Percentiles rank a stretch among this genome's conserved stretches.
phyloP scores from a whole-genome alignment of 2,888 invertebrate species.

The Andrena hattorfiana region DNA sequence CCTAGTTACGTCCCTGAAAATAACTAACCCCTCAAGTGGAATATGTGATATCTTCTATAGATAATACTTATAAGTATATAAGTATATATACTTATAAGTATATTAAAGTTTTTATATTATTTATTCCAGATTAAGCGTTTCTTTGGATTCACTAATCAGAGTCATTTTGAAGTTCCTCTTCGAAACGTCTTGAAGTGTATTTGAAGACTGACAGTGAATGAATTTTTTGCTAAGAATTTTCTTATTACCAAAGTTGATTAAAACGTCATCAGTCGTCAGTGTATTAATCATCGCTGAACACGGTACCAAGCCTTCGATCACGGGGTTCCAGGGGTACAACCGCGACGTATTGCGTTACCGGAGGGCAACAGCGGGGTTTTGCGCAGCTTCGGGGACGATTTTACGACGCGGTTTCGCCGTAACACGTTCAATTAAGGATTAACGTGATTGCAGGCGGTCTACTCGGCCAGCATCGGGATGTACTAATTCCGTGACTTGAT shows the following conservation, averaged over 20 bases:
- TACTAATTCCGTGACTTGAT: conserved; percentile 18
- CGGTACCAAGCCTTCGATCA: neutral
- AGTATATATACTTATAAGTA: no score
- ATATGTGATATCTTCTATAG: no score
- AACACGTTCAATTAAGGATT: conserved; percentile 39
- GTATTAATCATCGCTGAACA: conserved; percentile 17
- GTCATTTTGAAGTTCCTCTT: no score
- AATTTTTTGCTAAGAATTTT: no score
- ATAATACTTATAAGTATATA: no score
- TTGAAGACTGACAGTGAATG: no score
- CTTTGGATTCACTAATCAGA: no score
- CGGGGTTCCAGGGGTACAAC: conserved; percentile 3
- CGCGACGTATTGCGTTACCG: conserved; percentile 26
- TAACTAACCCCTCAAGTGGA: no score
- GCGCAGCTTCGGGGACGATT: conserved; percentile 12
- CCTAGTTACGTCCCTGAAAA: no score
- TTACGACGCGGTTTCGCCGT: conserved; percentile 28
- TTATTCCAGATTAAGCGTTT: no score
- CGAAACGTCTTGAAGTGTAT: no score
- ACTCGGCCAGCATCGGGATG: conserved; percentile 3
- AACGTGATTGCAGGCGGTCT: conserved; percentile 39
- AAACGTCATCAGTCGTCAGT: neutral
- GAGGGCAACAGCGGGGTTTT: neutral
- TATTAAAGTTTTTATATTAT: no score
- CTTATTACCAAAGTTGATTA: neutral